Conservation (phyloP, 2,113 vertebrate genomes). For the Gasterosteus aculeatus region DNA sequence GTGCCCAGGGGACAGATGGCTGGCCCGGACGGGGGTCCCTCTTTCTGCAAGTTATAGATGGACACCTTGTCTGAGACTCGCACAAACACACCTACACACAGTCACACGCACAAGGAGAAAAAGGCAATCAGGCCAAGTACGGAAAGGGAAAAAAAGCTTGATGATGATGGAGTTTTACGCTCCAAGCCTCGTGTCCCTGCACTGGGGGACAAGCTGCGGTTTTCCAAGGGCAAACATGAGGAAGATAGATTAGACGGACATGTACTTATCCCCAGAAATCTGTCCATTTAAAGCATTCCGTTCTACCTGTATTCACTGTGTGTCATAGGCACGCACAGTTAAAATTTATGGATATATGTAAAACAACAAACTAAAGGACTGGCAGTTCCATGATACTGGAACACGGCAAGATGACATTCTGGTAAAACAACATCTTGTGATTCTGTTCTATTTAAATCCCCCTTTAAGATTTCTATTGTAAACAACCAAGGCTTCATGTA, state of each 20-base stretch:
- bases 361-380: background rate
- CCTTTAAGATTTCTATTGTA: background rate
- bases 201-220: slow-evolving; percentile 49
- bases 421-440: background rate
- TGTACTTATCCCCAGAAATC: slow-evolving; percentile 20
- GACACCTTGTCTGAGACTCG: slow-evolving; percentile 46
- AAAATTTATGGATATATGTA: slow-evolving; percentile 7
- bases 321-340: slow-evolving; percentile 35
- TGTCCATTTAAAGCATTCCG: slow-evolving; percentile 24
- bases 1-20: slow-evolving; percentile 79
- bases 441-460: background rate
- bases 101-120: slow-evolving; percentile 61
- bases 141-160: slow-evolving; percentile 13
- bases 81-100: slow-evolving; percentile 10
- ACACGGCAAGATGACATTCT: background rate
- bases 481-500: no score
- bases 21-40: slow-evolving; percentile 60
- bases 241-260: slow-evolving; percentile 41
- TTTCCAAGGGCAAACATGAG: slow-evolving; percentile 54
- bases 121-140: slow-evolving; percentile 57
- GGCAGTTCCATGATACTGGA: background rate
- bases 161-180: slow-evolving; percentile 53
- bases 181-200: slow-evolving; percentile 27
- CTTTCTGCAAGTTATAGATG: slow-evolving; percentile 62
- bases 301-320: background rate